A percentile compares a stretch with the other conserved stretches of the same genome.
Evolutionary conservation across 1,140 invertebrate genomes (phyloP).

Genomic region (Oppia nitens): DNA sequence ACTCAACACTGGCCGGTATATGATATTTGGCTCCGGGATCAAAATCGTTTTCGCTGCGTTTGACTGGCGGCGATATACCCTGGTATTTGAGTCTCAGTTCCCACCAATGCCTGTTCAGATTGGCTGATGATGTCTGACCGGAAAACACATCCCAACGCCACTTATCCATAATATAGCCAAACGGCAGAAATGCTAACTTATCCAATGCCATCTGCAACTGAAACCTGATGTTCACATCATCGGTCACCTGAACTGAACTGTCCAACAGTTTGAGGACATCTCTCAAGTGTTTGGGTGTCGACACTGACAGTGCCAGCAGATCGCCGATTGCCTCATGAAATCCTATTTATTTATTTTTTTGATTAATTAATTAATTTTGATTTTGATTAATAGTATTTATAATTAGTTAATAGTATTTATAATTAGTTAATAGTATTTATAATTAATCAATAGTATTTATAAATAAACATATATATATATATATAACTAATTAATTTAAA

Average conservation of each 20-base stretch:
- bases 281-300: constrained; percentile 55
- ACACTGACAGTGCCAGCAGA: constrained; percentile 54
- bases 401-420: too few species aligned
- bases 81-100: constrained; percentile 51
- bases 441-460: too few species aligned
- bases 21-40: constrained; percentile 73
- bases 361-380: too few species aligned
- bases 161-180: constrained; percentile 63
- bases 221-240: constrained; percentile 44
- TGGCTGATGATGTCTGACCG: constrained; percentile 43
- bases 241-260: constrained; percentile 25
- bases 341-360: too few species aligned
- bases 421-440: too few species aligned
- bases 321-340: constrained; percentile 90
- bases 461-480: too few species aligned
- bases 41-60: constrained; percentile 57
- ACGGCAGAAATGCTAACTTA: constrained; percentile 72
- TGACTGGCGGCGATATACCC: constrained; percentile 54
- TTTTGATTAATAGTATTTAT: too few species aligned
- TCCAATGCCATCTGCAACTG: constrained; percentile 58
- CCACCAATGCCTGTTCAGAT: constrained; percentile 68
- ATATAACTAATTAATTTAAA: too few species aligned
- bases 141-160: constrained; percentile 75
- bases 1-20: constrained; percentile 60
- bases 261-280: constrained; percentile 47